These are phyloP conservation scores for Dysidea cf. avara DNA, from an alignment of 37 sponge, comb jelly and placozoan species.

Conservation along the genomic window DNA sequence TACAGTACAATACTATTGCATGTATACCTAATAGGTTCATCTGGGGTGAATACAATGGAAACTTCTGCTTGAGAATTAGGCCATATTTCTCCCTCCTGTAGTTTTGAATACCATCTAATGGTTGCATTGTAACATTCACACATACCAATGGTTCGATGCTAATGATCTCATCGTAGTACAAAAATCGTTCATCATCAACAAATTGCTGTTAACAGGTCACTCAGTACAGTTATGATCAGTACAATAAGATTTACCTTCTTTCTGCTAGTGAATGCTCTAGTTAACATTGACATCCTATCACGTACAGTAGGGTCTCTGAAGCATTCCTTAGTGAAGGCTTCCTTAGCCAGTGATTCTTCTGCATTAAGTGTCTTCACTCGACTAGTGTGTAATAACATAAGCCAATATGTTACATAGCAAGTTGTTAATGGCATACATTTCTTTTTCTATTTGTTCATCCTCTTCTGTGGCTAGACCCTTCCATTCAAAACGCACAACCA, in stretches of 20 bases:
- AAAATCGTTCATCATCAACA: conserved; percentile 75
- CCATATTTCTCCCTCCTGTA: conserved; percentile 97
- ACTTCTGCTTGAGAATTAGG: conserved; percentile 91
- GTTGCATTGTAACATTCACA: neutral
- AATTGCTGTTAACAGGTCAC: conserved; percentile 4
- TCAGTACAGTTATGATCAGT: conserved; percentile 6
- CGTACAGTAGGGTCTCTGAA: conserved; percentile 78
- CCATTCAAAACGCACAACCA: conserved; percentile 92
- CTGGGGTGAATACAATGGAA: conserved; percentile 84
- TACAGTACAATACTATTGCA: neutral
- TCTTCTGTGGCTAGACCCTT: conserved; percentile 72
- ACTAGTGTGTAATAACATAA: conserved; percentile 18
- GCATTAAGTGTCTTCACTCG: conserved; percentile 40
- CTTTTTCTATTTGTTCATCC: conserved; percentile 76
- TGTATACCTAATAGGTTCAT: conserved; percentile 58
- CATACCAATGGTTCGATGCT: conserved; percentile 85
- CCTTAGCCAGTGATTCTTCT: conserved; percentile 82
- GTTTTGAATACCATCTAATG: neutral
- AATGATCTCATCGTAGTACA: conserved; percentile 78
- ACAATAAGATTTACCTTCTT: conserved; percentile 56
- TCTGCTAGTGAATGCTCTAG: conserved; percentile 69
- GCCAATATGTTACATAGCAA: neutral
- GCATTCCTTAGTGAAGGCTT: conserved; percentile 80
- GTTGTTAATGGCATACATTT: conserved; percentile 52
- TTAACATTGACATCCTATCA: conserved; percentile 86